These are phyloP conservation scores for Blera fallax DNA, from an alignment of 2,888 invertebrate species.

Conservation along the genomic window DNA sequence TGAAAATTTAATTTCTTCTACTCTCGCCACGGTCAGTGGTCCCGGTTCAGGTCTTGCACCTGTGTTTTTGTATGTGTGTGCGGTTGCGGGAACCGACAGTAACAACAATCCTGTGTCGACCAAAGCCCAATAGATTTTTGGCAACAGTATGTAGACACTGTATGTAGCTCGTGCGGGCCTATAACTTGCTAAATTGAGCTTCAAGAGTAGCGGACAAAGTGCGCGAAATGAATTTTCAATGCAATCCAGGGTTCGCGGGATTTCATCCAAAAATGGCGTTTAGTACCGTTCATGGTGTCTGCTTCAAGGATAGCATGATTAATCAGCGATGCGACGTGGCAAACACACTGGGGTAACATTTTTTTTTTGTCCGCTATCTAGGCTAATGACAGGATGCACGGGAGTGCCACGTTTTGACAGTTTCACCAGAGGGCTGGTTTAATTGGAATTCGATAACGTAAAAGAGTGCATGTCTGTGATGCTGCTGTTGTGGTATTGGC, in stretches of 20 bases:
- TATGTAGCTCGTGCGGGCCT: background rate
- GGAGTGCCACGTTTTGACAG: slow-evolving; percentile 31
- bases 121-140: slow-evolving; percentile 38
- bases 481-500: background rate
- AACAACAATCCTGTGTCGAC: slow-evolving; percentile 13
- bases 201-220: background rate
- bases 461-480: background rate
- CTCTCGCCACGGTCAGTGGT: slow-evolving; percentile 42
- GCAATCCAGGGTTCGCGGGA: background rate
- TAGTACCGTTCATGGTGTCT: slow-evolving; percentile 40
- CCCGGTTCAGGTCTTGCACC: background rate
- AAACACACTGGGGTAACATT: background rate
- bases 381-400: slow-evolving; percentile 21
- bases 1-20: slow-evolving; percentile 54
- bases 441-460: slow-evolving; percentile 60
- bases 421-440: slow-evolving; percentile 37
- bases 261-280: slow-evolving; percentile 33
- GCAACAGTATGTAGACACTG: background rate
- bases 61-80: background rate
- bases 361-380: background rate
- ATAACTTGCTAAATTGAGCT: slow-evolving; percentile 36
- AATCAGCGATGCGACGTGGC: slow-evolving; percentile 20
- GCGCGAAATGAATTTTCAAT: slow-evolving; percentile 28
- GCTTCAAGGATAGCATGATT: slow-evolving; percentile 55
- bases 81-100: background rate